Conservation (phyloP, 2,797 vertebrate species). For the Eutrigla gurnardus region DNA sequence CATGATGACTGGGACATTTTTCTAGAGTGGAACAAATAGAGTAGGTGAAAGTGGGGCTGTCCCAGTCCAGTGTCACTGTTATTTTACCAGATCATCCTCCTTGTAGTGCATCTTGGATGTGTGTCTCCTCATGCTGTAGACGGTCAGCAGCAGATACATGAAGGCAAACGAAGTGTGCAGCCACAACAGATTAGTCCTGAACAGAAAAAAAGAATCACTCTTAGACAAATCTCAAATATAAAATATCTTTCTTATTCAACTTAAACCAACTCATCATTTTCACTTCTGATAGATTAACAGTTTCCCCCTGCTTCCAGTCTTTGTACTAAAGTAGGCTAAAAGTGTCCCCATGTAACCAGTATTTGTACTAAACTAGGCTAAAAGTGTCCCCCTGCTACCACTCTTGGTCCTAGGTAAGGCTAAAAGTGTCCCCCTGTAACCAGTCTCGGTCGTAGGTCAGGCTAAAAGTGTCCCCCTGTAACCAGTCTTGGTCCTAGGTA, state of each 20-base stretch:
- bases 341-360: background rate
- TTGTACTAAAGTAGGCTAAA: constrained; percentile 4
- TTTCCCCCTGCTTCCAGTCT: background rate
- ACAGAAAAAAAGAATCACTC: background rate
- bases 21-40: no score
- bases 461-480: background rate
- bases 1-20: no score
- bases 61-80: no score
- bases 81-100: constrained; percentile 93
- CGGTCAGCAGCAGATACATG: constrained; percentile 95
- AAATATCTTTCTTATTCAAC: background rate
- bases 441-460: background rate
- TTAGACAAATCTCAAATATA: background rate
- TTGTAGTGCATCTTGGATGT: constrained; percentile 99
- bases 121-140: constrained; percentile 98
- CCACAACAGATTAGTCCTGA: constrained; percentile 94
- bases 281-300: background rate
- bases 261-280: no score
- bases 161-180: constrained; percentile 96
- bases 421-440: background rate
- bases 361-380: constrained; percentile 1
- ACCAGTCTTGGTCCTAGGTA: background rate
- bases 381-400: background rate
- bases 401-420: background rate
- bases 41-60: no score